These are phyloP conservation scores for Tetrao urogallus DNA, from an alignment of 2,113 vertebrate genomes.

Conservation along the genomic window DNA sequence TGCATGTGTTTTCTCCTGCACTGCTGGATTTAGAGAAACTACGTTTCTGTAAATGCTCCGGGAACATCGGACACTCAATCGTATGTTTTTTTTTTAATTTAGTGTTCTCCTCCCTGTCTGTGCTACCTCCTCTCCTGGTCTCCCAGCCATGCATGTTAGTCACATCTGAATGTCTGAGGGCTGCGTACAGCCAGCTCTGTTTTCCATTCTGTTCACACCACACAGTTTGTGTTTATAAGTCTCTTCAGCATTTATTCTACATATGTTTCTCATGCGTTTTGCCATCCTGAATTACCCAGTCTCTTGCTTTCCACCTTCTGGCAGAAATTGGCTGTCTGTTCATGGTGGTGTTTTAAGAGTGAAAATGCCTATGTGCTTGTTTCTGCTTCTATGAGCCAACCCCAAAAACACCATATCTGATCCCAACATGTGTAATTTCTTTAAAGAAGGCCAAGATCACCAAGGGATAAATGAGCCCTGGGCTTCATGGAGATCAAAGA, in stretches of 20 bases:
- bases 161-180: fast-evolving
- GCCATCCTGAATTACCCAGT: fast-evolving
- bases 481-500: not conserved
- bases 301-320: not conserved
- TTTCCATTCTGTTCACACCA: not conserved
- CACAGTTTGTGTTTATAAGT: not conserved
- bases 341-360: not conserved
- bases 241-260: not conserved
- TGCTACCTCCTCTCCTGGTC: not conserved
- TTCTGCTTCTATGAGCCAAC: not conserved
- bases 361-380: not conserved
- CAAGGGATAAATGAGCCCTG: not conserved
- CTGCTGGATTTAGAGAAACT: not conserved
- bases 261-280: fast-evolving
- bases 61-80: not conserved
- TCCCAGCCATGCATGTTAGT: not conserved
- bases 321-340: not conserved
- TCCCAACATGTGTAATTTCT: fast-evolving
- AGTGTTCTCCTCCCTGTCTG: not conserved
- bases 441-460: not conserved
- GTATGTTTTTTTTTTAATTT: not conserved
- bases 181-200: not conserved
- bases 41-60: not conserved
- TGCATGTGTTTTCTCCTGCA: not conserved
- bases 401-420: fast-evolving